Percentiles rank a stretch among this genome's conserved stretches.
phyloP scores from a whole-genome alignment of 2,113 vertebrate genomes.

The Gambusia holbrooki region DNA sequence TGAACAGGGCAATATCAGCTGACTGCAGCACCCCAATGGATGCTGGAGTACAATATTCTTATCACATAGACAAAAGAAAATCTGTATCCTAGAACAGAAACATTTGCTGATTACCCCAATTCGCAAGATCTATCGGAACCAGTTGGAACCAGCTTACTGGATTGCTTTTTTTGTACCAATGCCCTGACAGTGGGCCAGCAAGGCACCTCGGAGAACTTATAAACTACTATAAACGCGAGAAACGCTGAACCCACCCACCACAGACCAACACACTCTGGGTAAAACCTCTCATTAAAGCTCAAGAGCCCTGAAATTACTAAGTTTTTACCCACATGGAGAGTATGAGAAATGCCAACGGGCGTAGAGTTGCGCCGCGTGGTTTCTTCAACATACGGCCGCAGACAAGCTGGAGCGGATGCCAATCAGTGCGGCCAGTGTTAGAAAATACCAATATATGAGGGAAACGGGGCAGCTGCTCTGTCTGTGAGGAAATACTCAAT shows the following conservation, averaged over 20 bases:
- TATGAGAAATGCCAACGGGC: conserved; percentile 73
- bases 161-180: conserved; percentile 70
- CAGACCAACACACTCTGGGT: conserved; percentile 72
- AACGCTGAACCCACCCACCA: conserved; percentile 75
- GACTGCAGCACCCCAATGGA: conserved; percentile 25
- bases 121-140: conserved; percentile 37
- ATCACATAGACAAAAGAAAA: conserved; percentile 39
- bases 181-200: conserved; percentile 65
- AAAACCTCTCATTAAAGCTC: conserved; percentile 80
- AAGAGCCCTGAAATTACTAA: conserved; percentile 75
- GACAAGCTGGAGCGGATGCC: conserved; percentile 64
- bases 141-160: conserved; percentile 63
- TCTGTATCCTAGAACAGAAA: conserved; percentile 7
- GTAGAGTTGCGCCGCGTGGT: conserved; percentile 67
- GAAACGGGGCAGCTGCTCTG: conserved; percentile 65
- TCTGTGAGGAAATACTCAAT: conserved; percentile 59
- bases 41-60: conserved; percentile 20
- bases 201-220: conserved; percentile 65
- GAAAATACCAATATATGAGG: conserved; percentile 48
- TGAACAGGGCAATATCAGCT: conserved; percentile 45
- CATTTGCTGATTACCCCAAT: neutral
- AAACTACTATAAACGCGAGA: conserved; percentile 70
- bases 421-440: conserved; percentile 59
- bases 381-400: conserved; percentile 72
- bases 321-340: conserved; percentile 75